Percentiles rank a stretch among this genome's conserved stretches.
Evolutionary conservation across 2,113 vertebrate species (phyloP).

Genomic region (Morone saxatilis): DNA sequence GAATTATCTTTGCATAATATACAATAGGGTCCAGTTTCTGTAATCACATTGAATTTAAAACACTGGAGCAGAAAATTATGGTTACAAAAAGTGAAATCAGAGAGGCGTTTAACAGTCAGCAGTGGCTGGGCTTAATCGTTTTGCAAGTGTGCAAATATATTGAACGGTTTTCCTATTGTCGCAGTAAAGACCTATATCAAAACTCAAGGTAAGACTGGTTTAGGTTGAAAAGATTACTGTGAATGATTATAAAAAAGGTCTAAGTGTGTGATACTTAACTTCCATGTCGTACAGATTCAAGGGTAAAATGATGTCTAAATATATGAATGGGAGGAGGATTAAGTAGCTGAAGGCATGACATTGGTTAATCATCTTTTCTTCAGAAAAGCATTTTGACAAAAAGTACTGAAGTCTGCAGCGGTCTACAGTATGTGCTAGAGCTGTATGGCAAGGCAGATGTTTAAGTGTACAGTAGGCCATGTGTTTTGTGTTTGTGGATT

Average conservation of each 20-base stretch:
- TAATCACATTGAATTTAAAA: conserved; percentile 7
- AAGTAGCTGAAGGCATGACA: conserved; percentile 12
- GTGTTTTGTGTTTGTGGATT: conserved; percentile 45
- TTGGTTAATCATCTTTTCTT: conserved; percentile 9
- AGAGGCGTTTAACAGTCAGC: neutral
- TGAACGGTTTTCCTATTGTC: neutral
- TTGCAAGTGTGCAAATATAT: neutral
- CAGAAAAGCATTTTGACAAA: conserved; percentile 19
- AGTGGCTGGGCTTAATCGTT: neutral
- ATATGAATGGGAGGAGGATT: conserved; percentile 3
- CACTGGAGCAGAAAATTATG: neutral
- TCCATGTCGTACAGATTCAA: neutral
- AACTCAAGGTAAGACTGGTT: neutral
- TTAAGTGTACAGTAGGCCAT: conserved; percentile 40
- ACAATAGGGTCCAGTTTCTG: neutral
- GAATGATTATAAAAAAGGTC: conserved; percentile 1
- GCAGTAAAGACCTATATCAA: neutral
- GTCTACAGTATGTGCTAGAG: conserved; percentile 39
- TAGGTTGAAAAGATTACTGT: neutral
- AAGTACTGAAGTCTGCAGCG: conserved; percentile 35
- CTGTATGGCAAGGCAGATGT: conserved; percentile 53
- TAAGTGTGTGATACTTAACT: neutral
- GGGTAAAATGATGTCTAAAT: conserved; percentile 18
- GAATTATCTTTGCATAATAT: neutral
- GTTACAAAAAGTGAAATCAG: conserved; percentile 4